Base-by-base conservation (phyloP, 2,888 invertebrate genomes). In the Nycteola revayana region DNA sequence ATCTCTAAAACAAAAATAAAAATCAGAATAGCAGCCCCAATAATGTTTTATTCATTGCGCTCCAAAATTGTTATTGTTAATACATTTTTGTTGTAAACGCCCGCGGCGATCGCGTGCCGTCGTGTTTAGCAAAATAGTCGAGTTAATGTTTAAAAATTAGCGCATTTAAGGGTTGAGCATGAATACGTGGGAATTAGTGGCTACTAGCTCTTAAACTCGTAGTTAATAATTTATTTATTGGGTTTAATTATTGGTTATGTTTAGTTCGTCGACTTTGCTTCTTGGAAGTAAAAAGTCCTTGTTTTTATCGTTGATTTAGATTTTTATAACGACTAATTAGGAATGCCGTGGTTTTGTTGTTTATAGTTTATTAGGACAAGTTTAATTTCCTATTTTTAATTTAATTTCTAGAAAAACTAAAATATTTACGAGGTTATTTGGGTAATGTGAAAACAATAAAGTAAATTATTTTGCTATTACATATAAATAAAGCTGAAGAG, bases 41-140 rank as follows among this genome's bases (percentile, higher is more conserved):
- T 46, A 72, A 82, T 83, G 75, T 82, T 75, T 80, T 78, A 85
- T 84, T 85, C 80, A 83, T 81, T 63, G 59, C 59, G 35, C 60
- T 66, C 57, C 44, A 48, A 57, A 68, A 65, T 68, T 39, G 65
- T 72, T 73, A 75, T 75, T 82, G 75, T 79, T 70, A 66, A 64
- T 57, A 51, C 52, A 9, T 66, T 74, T 66, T 46, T 63, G 73
- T 61, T 53, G 43, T 44, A 64, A 62, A 51, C 60, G 77, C 86
- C 79, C 58, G 75, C 61, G 74, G 86, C 78, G 75, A 63, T 80
- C 85, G 75, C 81, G 86, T 84, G 86, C 53, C 78, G 21, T 45
- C 50, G 59, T 68, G 66, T 75, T 71, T 66, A 65, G 61, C 65
- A 70, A 74, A 79, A 78, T 68, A 72, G 66, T 60, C 41, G 42